Evolutionary conservation across 1,140 invertebrate genomes (phyloP), one percentile per base, ranked within the genome.

Genomic region (Heliconius congener): DNA sequence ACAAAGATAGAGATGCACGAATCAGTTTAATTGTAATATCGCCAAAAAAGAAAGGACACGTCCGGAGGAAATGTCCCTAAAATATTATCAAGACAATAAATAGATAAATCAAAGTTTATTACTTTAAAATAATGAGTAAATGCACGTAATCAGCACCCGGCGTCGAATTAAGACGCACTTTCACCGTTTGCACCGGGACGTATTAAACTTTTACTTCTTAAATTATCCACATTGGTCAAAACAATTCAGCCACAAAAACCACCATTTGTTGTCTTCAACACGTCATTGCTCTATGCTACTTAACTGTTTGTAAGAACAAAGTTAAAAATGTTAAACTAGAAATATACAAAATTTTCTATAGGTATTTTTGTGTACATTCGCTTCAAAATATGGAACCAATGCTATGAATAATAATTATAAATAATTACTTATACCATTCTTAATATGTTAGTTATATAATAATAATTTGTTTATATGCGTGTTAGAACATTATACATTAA

Each of bases 201-300:
- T 70, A 27, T 71, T 72, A 30, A 50, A 76, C 74, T 76, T 76
- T 76, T 76, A 76, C 74, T 76, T 76, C 60, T 75, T 39, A 50
- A 66, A 66, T 66, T 66, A 66, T 66, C 60, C 60, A 66, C 60
- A 66, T 27, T 66, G 60, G 27, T 3, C 60, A 66, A 30, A 66
- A 66, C 60, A 66, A 66, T 66, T 66, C 60, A 66, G 27, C 60
- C 60, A 66, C 60, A 66, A 66, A 66, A 30, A 66, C 60, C 30
- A 27, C 60, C 13, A 66, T 66, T 66, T 27, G 13, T 27, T 27
- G 23, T 66, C 60, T 66, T 66, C 11, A 66, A 66, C 23, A 66
- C 13, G 11, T 30, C 60, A 30, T 66, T 27, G 27, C 9, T 57
- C n/a, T 66, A 30, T 66, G 9, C 3, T 30, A 66, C 3, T 66